Evolutionary conservation across 1,140 invertebrate species (phyloP).

Genomic region (Belonocnema kinseyi): DNA sequence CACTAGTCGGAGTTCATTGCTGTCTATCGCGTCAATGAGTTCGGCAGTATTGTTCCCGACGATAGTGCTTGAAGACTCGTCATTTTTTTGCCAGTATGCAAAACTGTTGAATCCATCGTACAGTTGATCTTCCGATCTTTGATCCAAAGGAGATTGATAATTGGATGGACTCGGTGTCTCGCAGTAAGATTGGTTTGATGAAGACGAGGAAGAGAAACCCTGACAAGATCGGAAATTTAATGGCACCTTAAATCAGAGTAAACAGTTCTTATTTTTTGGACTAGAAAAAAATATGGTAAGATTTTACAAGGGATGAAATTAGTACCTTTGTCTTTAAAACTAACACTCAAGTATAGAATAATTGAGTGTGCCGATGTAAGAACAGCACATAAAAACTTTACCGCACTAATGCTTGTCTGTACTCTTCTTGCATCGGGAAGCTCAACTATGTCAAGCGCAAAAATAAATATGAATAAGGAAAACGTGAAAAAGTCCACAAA

Average conservation of each 20-base stretch:
- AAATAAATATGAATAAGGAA: constrained; percentile 21
- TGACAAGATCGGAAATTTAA: constrained; percentile 42
- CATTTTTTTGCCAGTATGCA: constrained; percentile 44
- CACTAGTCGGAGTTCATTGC: constrained; percentile 51
- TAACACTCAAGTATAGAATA: constrained; percentile 21
- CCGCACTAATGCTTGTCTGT: too few relatives aligned
- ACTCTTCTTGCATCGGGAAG: too few relatives aligned
- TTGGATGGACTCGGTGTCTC: constrained; percentile 57
- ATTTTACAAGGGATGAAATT: constrained; percentile 4
- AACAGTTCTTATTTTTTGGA: not conserved
- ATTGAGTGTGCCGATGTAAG: too few relatives aligned
- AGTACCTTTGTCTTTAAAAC: not conserved
- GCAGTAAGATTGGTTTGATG: constrained; percentile 59
- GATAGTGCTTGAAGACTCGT: constrained; percentile 50
- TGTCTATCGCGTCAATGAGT: constrained; percentile 45
- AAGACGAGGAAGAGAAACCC: constrained; percentile 53
- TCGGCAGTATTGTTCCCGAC: constrained; percentile 45
- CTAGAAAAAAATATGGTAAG: not conserved
- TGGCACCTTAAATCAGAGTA: constrained; percentile 23
- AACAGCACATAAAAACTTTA: too few relatives aligned
- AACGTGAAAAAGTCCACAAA: constrained; percentile 13
- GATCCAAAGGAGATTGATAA: constrained; percentile 45
- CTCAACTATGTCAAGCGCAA: not conserved
- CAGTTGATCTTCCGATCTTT: constrained; percentile 48
- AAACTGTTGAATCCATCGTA: constrained; percentile 44